Evolutionary conservation across 2,888 invertebrate species (phyloP), one percentile per base, ranked within the genome.

Genomic region (Parnassius apollo): DNA sequence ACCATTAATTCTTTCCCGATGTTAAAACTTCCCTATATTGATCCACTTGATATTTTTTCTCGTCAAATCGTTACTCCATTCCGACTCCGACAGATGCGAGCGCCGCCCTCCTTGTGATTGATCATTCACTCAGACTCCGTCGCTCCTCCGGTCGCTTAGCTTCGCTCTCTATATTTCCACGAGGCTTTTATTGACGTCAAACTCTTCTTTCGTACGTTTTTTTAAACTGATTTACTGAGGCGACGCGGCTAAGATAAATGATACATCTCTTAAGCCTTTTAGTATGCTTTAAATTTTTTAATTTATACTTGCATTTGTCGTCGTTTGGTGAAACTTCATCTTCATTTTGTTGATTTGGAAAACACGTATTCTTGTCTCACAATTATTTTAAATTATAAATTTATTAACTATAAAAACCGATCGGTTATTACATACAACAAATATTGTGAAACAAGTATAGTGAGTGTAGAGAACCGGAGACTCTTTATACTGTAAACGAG

Each of bases 41-140:
- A 53, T 53, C 53, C 12, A 35, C 18, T 50, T 18, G 7, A 50
- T 50, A 50, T 50, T 53, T 55, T 55, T 55, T 18, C 44, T 55
- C 55, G 25, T 45, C 55, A 22, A 13, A 44, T 55, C 55, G 55
- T 55, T 25, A 44, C 45, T 55, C 18, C 45, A 13, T 13, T 55
- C 45, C 44, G 44, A 18, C 45, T 55, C 8, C 45, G 13, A 42
- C 12, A 22, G 56, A 13, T 35, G 45, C 22, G 46, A 46, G 54
- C 46, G 12, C 46, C 56, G 42, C 46, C 22, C 56, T 42, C 46
- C 7, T 12, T 1, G 46, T 25, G 44, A 56, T 56, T 44, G 56
- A 56, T 44, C 56, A 56, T 18, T 44, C 54, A 56, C 45, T 45
- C 45, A 45, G n/a, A n/a, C 53, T 42, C 53, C 7, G 35, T 25